Conservation (phyloP, 92 coral and sea anemone species). For the Actinernus sp. region DNA sequence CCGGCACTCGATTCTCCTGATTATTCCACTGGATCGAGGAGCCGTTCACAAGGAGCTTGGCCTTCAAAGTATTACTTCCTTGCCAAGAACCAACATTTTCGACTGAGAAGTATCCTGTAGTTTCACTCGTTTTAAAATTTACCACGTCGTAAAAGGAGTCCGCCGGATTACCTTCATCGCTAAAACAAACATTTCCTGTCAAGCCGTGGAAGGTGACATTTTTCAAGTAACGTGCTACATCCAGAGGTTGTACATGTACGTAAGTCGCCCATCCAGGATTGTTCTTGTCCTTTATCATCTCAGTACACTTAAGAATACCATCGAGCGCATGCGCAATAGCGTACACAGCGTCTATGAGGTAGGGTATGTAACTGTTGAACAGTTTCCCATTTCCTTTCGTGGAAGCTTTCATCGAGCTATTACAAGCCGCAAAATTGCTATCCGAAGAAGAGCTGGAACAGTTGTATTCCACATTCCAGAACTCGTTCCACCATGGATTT, state of each 20-base stretch:
- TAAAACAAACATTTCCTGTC: conserved; percentile 62
- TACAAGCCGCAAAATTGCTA: conserved; percentile 8
- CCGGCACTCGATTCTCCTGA: conserved; percentile 43
- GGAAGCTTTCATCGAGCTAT: conserved; percentile 2
- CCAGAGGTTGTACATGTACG: conserved; percentile 5
- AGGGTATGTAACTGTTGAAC: conserved; percentile 73
- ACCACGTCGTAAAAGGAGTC: conserved; percentile 70
- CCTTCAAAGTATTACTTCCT: conserved; percentile 3
- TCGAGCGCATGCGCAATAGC: conserved; percentile 74
- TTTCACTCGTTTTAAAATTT: conserved; percentile 40
- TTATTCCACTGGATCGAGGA: conserved; percentile 46
- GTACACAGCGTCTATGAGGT: conserved; percentile 72
- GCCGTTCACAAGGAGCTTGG: conserved; percentile 29
- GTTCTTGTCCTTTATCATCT: background rate
- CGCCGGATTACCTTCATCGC: conserved; percentile 58
- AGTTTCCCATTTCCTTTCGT: conserved; percentile 35
- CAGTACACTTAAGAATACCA: conserved; percentile 23
- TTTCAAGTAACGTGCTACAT: conserved; percentile 46
- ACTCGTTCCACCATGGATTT: conserved; percentile 76
- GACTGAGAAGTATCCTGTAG: conserved; percentile 26
- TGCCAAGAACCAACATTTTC: conserved; percentile 71
- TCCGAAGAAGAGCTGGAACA: background rate
- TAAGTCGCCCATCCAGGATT: conserved; percentile 3
- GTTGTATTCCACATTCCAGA: conserved; percentile 40
- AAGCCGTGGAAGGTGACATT: conserved; percentile 58